Base-by-base conservation (phyloP, 1,140 invertebrate genomes). In the Heliconius nattereri region DNA sequence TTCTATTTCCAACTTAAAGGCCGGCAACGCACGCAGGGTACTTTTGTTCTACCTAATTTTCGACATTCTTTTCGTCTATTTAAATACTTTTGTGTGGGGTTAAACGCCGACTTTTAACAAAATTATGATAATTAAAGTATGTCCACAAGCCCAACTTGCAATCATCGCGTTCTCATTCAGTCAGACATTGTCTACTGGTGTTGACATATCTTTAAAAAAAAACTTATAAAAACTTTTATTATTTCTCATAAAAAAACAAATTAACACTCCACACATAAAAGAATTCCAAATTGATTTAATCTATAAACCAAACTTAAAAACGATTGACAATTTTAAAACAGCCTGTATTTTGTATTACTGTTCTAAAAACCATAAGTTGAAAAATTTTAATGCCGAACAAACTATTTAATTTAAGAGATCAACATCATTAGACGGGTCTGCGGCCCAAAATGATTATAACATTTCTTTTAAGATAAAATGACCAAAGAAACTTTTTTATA, bases 391-490 rank as follows among this genome's bases (percentile, higher is more conserved):
- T 49, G 23, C 20, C 40, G 70, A 72, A n/a, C 70, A 32, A 77
- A 71, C 49, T 72, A 72, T 71, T 26, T 76, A 29, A 23, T 72
- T 77, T 71, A 72, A 77, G 45, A 20, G 76, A 49, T 77, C 66
- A 49, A 72, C 40, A 40, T 77, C 70, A 54, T 77, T 71, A 54
- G 70, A 49, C 37, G 66, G 76, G 76, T 77, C 45, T 54, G 54
- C 13, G 29, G 11, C 23, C 75, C 19, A 71, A 71, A 37, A 71
- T 71, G 71, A 19, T 35, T 29, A 35, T 29, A 37, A 40, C 70
- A 49, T 78, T 35, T 71, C 32, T 71, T n/a, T 71, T 71, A 20
- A 26, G 49, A 79, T 26, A 57, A 73, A 76, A 66, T 45, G 71
- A 70, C 52, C 40, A 37, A 71, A 57, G 37, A 35, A 49, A 71